A percentile compares a stretch with the other conserved stretches of the same genome.
Evolutionary conservation across 92 coral and sea anemone species (phyloP).

Genomic region (Porites cylindrica): DNA sequence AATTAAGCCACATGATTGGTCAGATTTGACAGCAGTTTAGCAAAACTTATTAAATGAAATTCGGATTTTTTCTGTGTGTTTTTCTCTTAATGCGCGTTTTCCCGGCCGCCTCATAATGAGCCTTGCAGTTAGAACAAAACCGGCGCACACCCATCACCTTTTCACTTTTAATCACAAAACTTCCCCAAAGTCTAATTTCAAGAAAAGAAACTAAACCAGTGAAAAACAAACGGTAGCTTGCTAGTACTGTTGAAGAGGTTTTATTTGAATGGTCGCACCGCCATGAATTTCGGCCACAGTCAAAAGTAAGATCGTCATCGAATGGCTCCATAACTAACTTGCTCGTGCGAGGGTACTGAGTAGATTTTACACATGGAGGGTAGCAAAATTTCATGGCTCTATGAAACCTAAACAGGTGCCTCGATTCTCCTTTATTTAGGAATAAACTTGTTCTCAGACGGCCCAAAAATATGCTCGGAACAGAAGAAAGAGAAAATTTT

Average conservation of each 20-base stretch:
- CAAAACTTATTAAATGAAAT: constrained; percentile 82
- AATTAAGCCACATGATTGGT: constrained; percentile 72
- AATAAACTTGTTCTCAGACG: constrained; percentile 4
- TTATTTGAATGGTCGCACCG: no score
- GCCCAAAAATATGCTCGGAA: constrained; percentile 11
- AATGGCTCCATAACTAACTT: no score
- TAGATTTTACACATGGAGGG: constrained; percentile 52
- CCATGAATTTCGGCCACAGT: no score
- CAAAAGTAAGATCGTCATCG: no score
- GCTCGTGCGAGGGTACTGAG: no score
- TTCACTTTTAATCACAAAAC: no score
- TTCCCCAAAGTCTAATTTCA: no score
- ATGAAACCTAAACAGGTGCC: constrained; percentile 66
- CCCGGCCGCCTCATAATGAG: constrained; percentile 70
- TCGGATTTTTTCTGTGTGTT: constrained; percentile 57
- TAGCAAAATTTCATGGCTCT: constrained; percentile 44
- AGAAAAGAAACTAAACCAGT: no score
- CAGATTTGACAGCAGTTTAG: constrained; percentile 84
- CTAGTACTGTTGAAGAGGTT: no score
- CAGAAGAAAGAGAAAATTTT: constrained; percentile 22
- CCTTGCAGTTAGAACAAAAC: constrained; percentile 65
- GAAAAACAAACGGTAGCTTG: no score
- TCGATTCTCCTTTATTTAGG: constrained; percentile 23
- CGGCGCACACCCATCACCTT: constrained; percentile 37
- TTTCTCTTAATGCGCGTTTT: constrained; percentile 57